Base-by-base conservation (phyloP, 2,888 invertebrate species). In the Drosophila helvetica region DNA sequence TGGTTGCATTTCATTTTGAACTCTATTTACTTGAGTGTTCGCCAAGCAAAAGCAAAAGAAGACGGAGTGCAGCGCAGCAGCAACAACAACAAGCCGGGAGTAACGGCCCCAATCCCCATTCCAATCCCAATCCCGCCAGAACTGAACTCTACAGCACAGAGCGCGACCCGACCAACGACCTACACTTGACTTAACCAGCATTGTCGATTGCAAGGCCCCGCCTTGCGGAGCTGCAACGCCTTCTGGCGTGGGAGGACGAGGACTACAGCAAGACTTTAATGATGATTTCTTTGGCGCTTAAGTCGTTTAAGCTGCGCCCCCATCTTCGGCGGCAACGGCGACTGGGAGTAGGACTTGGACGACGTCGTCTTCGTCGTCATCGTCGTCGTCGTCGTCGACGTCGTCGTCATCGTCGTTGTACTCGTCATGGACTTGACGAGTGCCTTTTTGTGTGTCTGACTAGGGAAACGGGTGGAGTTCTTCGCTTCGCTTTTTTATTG, bases 151-250 rank as follows among this genome's bases (percentile, higher is more conserved):
- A 22, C 47, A 22, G 45, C 33, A 50, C 2, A 51, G 62, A 76
- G 38, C 68, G 48, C 77, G 75, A 85, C 80, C 84, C 88, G 86
- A 86, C 79, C 81, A 78, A 86, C 89, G 88, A 90, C 88, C 86
- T 90, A 89, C 84, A 88, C 90, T 90, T 88, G 88, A 88, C 88
- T 89, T 90, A 88, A 88, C 88, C 88, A 88, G 90, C 88, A 88
- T 89, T 88, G 88, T 89, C 89, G 88, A 88, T 88, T 80, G 79
- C 88, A 83, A 68, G 50, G 38, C 54, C 72, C 80, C 77, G 72
- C 80, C 78, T 74, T 38, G 67, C 72, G 60, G 62, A 70, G 71
- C 53, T 80, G 83, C 84, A 66, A 74, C 84, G 76, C 86, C 81
- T 75, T 77, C 74, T 50, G 54, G 59, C 67, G 56, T 61, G 66